phyloP scores from a whole-genome alignment of 2,113 vertebrate genomes.

The Lota lota region DNA sequence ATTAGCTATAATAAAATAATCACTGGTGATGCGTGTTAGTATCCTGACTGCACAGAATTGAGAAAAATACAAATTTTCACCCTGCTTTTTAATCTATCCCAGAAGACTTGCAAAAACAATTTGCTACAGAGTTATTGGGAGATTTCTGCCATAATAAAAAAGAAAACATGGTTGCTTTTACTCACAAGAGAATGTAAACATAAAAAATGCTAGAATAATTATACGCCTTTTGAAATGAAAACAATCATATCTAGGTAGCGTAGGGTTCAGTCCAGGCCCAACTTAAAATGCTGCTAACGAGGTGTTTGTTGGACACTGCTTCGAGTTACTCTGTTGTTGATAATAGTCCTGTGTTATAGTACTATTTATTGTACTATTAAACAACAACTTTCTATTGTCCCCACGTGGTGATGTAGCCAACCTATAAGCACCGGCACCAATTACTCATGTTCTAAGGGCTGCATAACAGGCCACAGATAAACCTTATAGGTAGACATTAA shows the following conservation, averaged over 20 bases:
- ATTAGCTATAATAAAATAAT: constrained; percentile 5
- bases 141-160: constrained; percentile 15
- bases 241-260: not conserved
- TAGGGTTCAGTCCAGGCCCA: no score
- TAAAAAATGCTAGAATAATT: constrained; percentile 7
- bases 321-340: no score
- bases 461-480: no score
- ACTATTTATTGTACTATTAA: no score
- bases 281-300: no score
- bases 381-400: no score
- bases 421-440: no score
- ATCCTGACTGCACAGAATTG: not conserved
- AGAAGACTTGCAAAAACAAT: not conserved
- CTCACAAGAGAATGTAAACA: constrained; percentile 21
- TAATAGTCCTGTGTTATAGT: no score
- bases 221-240: not conserved
- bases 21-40: constrained; percentile 9
- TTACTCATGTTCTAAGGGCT: no score
- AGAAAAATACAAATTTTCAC: not conserved
- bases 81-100: not conserved
- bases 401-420: no score
- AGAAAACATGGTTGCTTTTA: constrained; percentile 8
- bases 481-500: no score
- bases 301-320: no score
- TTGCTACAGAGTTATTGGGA: constrained; percentile 12